These are phyloP conservation scores for Eulacestoma nigropectus DNA, from an alignment of 2,113 vertebrate species.

Conservation along the genomic window DNA sequence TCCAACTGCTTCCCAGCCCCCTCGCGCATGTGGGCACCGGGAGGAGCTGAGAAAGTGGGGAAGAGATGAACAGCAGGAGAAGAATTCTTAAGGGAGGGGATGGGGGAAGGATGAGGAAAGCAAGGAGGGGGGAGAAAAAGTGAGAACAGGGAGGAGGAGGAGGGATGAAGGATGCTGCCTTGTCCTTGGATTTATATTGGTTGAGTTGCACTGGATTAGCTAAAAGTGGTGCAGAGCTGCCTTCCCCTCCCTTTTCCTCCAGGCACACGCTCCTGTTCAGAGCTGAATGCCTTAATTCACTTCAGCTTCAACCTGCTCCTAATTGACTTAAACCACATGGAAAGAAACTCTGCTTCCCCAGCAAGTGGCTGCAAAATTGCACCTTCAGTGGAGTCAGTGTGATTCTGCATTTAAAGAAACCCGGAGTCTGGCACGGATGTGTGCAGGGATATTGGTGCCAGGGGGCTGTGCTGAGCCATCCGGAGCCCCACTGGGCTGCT, in stretches of 20 bases:
- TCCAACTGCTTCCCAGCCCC: constrained; percentile 21
- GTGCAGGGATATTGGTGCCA: not conserved
- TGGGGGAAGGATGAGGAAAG: constrained; percentile 32
- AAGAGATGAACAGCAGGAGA: constrained; percentile 39
- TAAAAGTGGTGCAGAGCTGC: constrained; percentile 54
- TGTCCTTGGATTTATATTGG: not conserved
- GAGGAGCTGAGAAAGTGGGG: not conserved
- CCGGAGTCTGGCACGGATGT: not conserved
- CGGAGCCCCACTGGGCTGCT: not conserved
- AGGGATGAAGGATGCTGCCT: constrained; percentile 32
- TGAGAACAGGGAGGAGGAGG: constrained; percentile 38
- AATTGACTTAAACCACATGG: constrained; percentile 43
- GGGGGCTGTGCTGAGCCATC: not conserved
- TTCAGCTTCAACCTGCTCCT: constrained; percentile 57
- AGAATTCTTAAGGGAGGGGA: constrained; percentile 29
- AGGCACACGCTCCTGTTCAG: not conserved
- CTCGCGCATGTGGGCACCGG: not conserved
- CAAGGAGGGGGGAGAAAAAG: constrained; percentile 16
- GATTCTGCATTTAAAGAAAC: not conserved
- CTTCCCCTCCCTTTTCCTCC: constrained; percentile 29
- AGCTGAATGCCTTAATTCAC: constrained; percentile 41
- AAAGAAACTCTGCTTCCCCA: constrained; percentile 18
- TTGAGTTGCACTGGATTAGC: constrained; percentile 35
- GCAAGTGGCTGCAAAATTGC: constrained; percentile 20
- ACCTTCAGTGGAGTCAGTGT: not conserved